Conservation (phyloP, 1,140 invertebrate species). For the Pentalonia nigronervosa region DNA sequence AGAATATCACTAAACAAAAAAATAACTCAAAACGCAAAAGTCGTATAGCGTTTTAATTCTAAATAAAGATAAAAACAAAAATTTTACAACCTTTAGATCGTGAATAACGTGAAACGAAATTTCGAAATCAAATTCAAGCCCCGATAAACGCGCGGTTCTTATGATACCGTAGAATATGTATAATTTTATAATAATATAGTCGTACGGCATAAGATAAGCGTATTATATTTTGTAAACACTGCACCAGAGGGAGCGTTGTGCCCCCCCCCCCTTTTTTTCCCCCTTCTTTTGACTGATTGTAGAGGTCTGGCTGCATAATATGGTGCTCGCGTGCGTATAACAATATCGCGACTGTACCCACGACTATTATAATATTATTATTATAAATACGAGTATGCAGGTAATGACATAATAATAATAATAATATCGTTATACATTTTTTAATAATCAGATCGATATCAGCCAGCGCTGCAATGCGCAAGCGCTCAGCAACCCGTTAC, state of each 20-base stretch:
- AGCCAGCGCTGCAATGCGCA: neutral
- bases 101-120: too few species aligned
- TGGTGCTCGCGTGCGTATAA: neutral
- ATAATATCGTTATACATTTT: slow-evolving; percentile 8
- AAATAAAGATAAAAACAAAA: too few species aligned
- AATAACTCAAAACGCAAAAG: too few species aligned
- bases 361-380: neutral
- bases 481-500: neutral
- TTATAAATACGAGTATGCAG: too few species aligned
- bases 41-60: too few species aligned
- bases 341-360: neutral
- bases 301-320: neutral
- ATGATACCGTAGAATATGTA: too few species aligned
- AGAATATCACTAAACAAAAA: too few species aligned
- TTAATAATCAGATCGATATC: slow-evolving; percentile 11
- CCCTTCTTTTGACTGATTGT: neutral
- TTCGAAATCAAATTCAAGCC: too few species aligned
- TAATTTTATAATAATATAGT: neutral
- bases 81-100: too few species aligned
- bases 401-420: too few species aligned
- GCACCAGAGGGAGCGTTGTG: neutral
- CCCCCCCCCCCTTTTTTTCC: neutral
- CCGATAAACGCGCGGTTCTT: too few species aligned
- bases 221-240: neutral
- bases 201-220: neutral